Percentiles rank a stretch among this genome's conserved stretches.
Conservation (phyloP, 2,888 invertebrate genomes). For the Torymus auratus region DNA sequence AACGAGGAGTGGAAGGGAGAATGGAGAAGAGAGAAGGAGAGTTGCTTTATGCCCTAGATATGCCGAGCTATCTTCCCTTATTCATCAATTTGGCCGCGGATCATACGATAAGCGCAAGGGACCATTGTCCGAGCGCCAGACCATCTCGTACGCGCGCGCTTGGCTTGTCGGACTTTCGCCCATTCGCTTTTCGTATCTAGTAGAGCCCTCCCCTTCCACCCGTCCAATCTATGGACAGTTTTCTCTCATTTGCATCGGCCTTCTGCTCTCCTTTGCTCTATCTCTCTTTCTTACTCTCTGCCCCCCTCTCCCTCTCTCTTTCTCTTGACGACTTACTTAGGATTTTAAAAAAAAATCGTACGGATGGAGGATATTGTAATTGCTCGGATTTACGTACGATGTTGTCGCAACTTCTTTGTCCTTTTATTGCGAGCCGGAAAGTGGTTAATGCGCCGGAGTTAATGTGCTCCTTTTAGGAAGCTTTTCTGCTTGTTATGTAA, state of each 20-base stretch:
- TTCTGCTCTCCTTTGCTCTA: background rate
- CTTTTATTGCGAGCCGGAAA: no score
- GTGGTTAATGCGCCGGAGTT: no score
- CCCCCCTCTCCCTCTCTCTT: background rate
- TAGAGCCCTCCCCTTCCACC: background rate
- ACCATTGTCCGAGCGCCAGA: slow-evolving; percentile 6
- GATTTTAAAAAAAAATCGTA: background rate
- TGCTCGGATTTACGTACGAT: background rate
- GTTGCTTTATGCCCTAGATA: slow-evolving; percentile 40
- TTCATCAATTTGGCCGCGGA: slow-evolving; percentile 21
- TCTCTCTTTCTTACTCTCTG: background rate
- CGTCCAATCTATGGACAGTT: background rate
- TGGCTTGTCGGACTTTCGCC: slow-evolving; percentile 29
- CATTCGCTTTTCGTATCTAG: background rate
- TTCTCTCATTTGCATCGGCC: slow-evolving; percentile 51
- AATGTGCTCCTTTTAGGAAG: no score
- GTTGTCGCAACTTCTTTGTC: no score
- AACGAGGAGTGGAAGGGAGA: no score
- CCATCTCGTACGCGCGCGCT: background rate
- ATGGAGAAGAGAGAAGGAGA: background rate
- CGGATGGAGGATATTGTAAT: background rate
- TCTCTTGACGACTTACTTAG: background rate
- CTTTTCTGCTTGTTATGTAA: no score
- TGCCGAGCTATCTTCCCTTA: slow-evolving; percentile 32
- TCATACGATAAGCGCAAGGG: background rate